phyloP scores from a whole-genome alignment of 2,888 invertebrate genomes.

The Spodoptera littoralis region DNA sequence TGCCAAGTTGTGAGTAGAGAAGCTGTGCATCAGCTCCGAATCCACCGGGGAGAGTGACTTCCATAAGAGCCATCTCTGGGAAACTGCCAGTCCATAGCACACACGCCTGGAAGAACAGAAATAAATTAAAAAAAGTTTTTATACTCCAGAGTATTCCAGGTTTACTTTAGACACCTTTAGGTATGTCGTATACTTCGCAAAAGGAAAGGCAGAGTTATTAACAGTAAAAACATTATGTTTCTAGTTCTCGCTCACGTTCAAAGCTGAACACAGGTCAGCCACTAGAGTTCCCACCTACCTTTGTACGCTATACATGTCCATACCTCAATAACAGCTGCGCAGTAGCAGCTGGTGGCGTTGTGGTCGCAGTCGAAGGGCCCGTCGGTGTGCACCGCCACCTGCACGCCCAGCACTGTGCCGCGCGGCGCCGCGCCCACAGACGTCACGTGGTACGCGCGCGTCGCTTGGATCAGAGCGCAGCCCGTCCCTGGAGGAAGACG shows the following conservation, averaged over 20 bases:
- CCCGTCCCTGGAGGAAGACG: slow-evolving; percentile 67
- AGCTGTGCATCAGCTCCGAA: slow-evolving; percentile 89
- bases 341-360: slow-evolving; percentile 72
- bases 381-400: slow-evolving; percentile 75
- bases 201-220: neutral
- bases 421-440: slow-evolving; percentile 16
- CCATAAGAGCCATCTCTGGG: slow-evolving; percentile 89
- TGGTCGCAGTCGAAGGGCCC: slow-evolving; percentile 79
- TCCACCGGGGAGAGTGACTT: slow-evolving; percentile 90
- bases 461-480: slow-evolving; percentile 80
- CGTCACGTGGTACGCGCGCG: slow-evolving; percentile 74
- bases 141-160: too few relatives aligned
- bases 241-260: too few relatives aligned
- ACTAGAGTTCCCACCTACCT: too few relatives aligned
- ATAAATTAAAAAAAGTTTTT: neutral
- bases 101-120: slow-evolving; percentile 69
- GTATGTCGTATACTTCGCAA: neutral
- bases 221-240: too few relatives aligned
- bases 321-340: slow-evolving; percentile 82
- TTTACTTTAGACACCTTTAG: too few relatives aligned
- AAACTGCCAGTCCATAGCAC: slow-evolving; percentile 77
- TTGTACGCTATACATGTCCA: neutral
- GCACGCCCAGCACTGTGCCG: slow-evolving; percentile 68
- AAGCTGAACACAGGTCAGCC: too few relatives aligned
- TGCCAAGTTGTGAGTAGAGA: slow-evolving; percentile 86